These are phyloP conservation scores for Conger conger DNA, from an alignment of 2,113 vertebrate species.

Conservation along the genomic window DNA sequence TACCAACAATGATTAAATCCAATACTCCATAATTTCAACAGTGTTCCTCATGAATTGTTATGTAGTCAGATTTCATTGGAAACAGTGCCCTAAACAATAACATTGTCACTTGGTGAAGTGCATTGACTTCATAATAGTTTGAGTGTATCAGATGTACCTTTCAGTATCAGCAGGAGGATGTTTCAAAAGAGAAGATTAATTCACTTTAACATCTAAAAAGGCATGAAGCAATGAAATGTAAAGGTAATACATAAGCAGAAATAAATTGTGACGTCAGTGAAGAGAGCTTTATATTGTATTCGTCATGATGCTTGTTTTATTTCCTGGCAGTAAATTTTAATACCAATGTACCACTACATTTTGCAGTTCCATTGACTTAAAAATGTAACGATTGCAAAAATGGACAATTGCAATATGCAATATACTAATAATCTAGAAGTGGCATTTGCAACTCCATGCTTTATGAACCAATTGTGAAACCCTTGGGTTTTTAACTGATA, in stretches of 20 bases:
- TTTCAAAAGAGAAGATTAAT: not conserved
- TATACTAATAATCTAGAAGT: not conserved
- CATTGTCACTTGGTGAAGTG: not conserved
- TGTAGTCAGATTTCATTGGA: not conserved
- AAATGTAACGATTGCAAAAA: too few species aligned
- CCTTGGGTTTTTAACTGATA: not conserved
- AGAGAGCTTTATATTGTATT: not conserved
- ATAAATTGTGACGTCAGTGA: too few species aligned
- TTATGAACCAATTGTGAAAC: not conserved
- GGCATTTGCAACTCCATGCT: not conserved
- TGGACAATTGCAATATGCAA: not conserved
- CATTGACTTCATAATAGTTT: too few species aligned
- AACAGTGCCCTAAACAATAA: not conserved
- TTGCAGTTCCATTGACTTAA: not conserved
- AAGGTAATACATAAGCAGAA: too few species aligned
- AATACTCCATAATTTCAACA: not conserved
- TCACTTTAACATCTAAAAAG: too few species aligned
- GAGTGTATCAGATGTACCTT: too few species aligned
- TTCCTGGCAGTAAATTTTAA: conserved; percentile 37
- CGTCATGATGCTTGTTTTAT: conserved; percentile 37
- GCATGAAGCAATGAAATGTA: too few species aligned
- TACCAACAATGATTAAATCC: not conserved
- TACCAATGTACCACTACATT: not conserved
- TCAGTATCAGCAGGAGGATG: too few species aligned
- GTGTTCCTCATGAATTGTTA: not conserved